Conservation (phyloP, 2,888 invertebrate genomes). For the Oxyteleia sp. region DNA sequence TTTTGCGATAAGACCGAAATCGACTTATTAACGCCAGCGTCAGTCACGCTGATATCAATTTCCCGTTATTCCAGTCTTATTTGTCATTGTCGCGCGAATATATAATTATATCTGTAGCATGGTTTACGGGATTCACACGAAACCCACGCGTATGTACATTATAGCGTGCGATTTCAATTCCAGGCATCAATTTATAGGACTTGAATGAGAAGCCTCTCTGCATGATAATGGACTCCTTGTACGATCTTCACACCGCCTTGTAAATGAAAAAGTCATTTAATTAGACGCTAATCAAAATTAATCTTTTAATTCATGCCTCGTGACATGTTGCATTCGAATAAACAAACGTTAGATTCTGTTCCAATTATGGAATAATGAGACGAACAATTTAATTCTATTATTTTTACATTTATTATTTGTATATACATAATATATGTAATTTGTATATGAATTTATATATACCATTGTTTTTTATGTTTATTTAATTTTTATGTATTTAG, state of each 20-base stretch:
- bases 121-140: conserved; percentile 25
- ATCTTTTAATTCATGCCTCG: conserved; percentile 8
- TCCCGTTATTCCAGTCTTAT: conserved; percentile 52
- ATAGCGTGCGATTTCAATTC: conserved; percentile 37
- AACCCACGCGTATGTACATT: conserved; percentile 31
- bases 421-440: too few species aligned
- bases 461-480: too few species aligned
- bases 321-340: too few species aligned
- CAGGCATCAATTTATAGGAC: conserved; percentile 42
- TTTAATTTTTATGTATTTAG: too few species aligned
- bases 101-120: conserved; percentile 44
- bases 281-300: conserved; percentile 40
- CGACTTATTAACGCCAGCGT: conserved; percentile 23
- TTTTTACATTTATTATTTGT: too few species aligned
- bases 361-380: too few species aligned
- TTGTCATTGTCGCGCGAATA: conserved; percentile 36
- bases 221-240: conserved; percentile 33
- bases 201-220: conserved; percentile 34
- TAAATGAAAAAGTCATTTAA: conserved; percentile 54
- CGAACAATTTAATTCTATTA: too few species aligned
- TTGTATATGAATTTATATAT: too few species aligned
- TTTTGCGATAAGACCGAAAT: conserved; percentile 1
- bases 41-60: conserved; percentile 31
- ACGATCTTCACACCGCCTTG: conserved; percentile 37
- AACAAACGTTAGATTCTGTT: too few species aligned